Evolutionary conservation across 2,797 vertebrate genomes (phyloP).

Genomic region (Carcharodon carcharias): DNA sequence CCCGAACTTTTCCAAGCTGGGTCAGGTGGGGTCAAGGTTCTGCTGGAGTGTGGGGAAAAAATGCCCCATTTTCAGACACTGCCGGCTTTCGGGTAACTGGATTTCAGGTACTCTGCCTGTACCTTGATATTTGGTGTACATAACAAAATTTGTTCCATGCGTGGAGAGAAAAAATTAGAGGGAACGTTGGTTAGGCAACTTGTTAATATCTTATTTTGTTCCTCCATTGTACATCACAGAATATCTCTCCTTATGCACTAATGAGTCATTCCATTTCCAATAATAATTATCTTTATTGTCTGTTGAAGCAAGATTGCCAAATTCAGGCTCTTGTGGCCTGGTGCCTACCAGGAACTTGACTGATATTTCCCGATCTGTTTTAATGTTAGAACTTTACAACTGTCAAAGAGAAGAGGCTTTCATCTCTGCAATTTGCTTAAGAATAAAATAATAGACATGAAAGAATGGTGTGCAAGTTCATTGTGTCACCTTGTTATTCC

Average conservation of each 20-base stretch:
- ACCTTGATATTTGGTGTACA: too few relatives aligned
- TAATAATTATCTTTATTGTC: neutral
- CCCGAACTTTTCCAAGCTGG: too few relatives aligned
- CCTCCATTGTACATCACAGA: neutral
- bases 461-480: neutral
- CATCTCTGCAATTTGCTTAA: neutral
- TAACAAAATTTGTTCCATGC: neutral
- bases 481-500: neutral
- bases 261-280: neutral
- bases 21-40: too few relatives aligned
- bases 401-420: neutral
- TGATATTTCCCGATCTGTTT: neutral
- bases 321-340: neutral
- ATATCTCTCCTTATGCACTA: neutral
- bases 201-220: neutral
- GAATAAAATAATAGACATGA: neutral
- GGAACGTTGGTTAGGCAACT: neutral
- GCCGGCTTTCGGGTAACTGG: too few relatives aligned
- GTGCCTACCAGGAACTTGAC: neutral
- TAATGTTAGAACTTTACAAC: neutral
- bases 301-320: neutral
- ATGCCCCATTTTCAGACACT: too few relatives aligned
- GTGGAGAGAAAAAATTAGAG: too few relatives aligned
- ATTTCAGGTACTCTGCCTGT: too few relatives aligned
- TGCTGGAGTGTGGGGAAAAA: too few relatives aligned